A percentile compares a stretch with the other conserved stretches of the same genome.
Evolutionary conservation across 1,140 invertebrate species (phyloP).

Genomic region (Dryas iulia): DNA sequence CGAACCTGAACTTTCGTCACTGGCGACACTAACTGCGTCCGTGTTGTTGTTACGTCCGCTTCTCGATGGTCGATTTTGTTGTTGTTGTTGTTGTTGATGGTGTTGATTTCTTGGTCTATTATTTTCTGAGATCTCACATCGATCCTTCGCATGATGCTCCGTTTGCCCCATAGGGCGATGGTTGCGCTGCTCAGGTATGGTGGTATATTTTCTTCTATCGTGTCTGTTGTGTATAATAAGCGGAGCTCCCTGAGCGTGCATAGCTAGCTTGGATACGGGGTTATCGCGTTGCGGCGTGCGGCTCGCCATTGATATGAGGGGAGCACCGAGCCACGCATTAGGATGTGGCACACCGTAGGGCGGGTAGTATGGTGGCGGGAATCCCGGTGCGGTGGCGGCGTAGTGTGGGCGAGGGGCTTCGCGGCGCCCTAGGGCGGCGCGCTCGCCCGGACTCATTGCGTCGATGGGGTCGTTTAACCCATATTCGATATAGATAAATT

Average conservation of each 20-base stretch:
- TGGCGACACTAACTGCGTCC: slow-evolving; percentile 86
- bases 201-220: slow-evolving; percentile 65
- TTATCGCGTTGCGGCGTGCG: slow-evolving; percentile 74
- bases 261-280: slow-evolving; percentile 83
- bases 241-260: slow-evolving; percentile 89
- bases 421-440: slow-evolving; percentile 74
- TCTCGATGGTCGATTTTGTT: slow-evolving; percentile 56
- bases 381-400: slow-evolving; percentile 70
- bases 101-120: slow-evolving; percentile 65
- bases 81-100: slow-evolving; percentile 65
- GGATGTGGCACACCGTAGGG: slow-evolving; percentile 71
- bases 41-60: slow-evolving; percentile 78
- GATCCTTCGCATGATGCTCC: slow-evolving; percentile 53
- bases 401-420: slow-evolving; percentile 74
- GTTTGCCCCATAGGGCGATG: slow-evolving; percentile 56
- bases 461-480: slow-evolving; percentile 69
- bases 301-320: slow-evolving; percentile 84
- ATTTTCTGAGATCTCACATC: slow-evolving; percentile 53
- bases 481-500: slow-evolving; percentile 65
- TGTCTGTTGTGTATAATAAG: slow-evolving; percentile 85
- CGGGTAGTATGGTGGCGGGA: slow-evolving; percentile 72
- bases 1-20: slow-evolving; percentile 88
- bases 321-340: slow-evolving; percentile 84
- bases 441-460: slow-evolving; percentile 78
- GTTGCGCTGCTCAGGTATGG: slow-evolving; percentile 60